Evolutionary conservation across 2,113 vertebrate species (phyloP).

Genomic region (Hippoglossus stenolepis): DNA sequence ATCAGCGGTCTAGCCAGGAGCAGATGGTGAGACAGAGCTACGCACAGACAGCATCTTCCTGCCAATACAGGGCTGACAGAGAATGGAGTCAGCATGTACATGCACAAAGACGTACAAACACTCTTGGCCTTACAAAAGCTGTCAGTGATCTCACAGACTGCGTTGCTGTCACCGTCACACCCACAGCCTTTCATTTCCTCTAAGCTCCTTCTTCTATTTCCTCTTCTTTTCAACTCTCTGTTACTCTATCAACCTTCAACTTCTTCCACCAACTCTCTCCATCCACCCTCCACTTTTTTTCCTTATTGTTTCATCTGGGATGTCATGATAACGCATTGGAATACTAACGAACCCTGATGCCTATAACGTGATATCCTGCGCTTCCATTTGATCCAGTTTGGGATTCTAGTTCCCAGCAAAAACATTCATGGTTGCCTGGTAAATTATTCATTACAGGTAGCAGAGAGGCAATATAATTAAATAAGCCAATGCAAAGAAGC

Average conservation of each 20-base stretch:
- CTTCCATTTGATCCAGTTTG: constrained; percentile 37
- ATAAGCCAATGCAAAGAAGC: constrained; percentile 67
- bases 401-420: constrained; percentile 50
- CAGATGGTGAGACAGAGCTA: constrained; percentile 80
- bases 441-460: constrained; percentile 72
- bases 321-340: constrained; percentile 15
- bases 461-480: constrained; percentile 61
- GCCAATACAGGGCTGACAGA: constrained; percentile 66
- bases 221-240: constrained; percentile 35
- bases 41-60: constrained; percentile 72
- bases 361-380: constrained; percentile 22
- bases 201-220: constrained; percentile 34
- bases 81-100: constrained; percentile 50
- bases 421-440: constrained; percentile 42
- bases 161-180: constrained; percentile 40
- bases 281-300: constrained; percentile 7
- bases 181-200: constrained; percentile 42
- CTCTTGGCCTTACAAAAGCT: constrained; percentile 44
- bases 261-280: constrained; percentile 12
- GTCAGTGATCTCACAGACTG: constrained; percentile 45
- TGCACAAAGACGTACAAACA: constrained; percentile 47
- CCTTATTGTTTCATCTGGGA: constrained; percentile 4
- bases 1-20: constrained; percentile 76
- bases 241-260: constrained; percentile 11
- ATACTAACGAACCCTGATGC: constrained; percentile 24